Evolutionary conservation across 2,113 vertebrate species (phyloP).

Genomic region (Rafetus swinhoei): DNA sequence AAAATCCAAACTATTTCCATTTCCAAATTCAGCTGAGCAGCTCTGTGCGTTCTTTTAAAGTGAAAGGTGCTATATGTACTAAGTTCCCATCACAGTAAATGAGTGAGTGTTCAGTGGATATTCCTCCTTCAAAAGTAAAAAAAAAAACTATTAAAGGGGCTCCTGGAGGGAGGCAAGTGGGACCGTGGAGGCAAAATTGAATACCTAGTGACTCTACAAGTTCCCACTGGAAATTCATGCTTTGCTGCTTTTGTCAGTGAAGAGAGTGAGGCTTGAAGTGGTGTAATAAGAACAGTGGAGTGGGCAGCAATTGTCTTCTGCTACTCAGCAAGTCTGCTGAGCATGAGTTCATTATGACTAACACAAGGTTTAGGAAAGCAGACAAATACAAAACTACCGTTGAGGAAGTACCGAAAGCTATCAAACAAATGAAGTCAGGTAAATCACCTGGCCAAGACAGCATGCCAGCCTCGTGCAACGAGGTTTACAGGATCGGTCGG

Average conservation of each 20-base stretch:
- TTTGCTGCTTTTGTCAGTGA: background rate
- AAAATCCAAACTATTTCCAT: rapidly evolving
- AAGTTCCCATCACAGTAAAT: background rate
- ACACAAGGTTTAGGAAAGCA: background rate
- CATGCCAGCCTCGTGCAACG: background rate
- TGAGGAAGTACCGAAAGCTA: background rate
- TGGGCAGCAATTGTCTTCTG: background rate
- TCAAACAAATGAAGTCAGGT: background rate
- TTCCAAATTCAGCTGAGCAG: rapidly evolving
- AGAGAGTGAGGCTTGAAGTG: background rate
- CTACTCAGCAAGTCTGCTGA: background rate
- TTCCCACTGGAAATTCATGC: background rate
- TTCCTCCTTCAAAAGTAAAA: background rate
- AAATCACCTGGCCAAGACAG: background rate
- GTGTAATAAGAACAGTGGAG: background rate
- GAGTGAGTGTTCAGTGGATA: background rate
- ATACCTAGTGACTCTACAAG: background rate
- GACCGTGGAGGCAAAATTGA: background rate
- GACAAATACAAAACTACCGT: background rate
- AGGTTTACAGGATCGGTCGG: too few relatives aligned
- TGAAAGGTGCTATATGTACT: rapidly evolving
- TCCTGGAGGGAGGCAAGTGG: background rate
- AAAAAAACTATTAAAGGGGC: background rate
- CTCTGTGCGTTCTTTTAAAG: background rate
- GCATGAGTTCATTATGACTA: background rate